Conservation (phyloP, 2,797 vertebrate species). For the Carcharodon carcharias region DNA sequence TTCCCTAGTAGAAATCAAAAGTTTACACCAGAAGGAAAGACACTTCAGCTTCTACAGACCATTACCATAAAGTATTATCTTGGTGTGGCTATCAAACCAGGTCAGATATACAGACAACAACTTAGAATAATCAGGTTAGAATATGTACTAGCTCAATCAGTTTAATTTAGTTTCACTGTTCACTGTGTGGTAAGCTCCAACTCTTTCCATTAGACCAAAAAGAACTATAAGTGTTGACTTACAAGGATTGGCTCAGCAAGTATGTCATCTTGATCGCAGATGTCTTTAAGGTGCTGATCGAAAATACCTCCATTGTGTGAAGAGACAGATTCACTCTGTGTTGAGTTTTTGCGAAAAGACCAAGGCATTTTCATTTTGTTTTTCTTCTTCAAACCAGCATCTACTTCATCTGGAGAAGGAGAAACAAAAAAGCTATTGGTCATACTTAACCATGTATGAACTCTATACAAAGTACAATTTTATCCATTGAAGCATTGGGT, state of each 20-base stretch:
- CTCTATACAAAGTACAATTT: neutral
- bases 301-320: constrained; percentile 62
- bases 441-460: neutral
- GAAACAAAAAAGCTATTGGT: constrained; percentile 38
- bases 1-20: neutral
- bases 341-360: constrained; percentile 58
- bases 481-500: neutral
- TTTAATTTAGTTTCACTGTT: neutral
- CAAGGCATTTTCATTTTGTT: constrained; percentile 67
- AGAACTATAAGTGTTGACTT: constrained; percentile 42
- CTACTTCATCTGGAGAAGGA: constrained; percentile 49
- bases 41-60: neutral
- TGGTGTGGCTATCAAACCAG: neutral
- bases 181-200: neutral
- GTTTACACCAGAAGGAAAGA: neutral
- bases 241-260: constrained; percentile 79
- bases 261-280: constrained; percentile 60
- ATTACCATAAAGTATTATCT: neutral
- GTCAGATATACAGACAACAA: neutral
- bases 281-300: constrained; percentile 66
- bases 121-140: neutral
- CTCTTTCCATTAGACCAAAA: neutral
- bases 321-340: constrained; percentile 50
- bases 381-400: constrained; percentile 56
- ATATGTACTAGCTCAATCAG: neutral